Evolutionary conservation across 2,113 vertebrate species (phyloP), one percentile per base, ranked within the genome.

Genomic region (Ciconia maguari): DNA sequence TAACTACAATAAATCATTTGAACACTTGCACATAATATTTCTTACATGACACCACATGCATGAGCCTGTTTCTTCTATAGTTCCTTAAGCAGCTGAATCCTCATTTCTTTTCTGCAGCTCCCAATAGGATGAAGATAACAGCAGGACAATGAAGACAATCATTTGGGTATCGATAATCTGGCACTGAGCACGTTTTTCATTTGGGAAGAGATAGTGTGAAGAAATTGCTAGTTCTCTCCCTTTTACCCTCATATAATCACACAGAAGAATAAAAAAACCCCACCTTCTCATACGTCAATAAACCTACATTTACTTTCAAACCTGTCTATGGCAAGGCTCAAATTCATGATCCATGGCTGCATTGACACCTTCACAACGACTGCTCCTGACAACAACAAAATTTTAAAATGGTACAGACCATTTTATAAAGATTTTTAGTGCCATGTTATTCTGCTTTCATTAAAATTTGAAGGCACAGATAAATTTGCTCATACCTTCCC

Each of bases 51-150:
- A 81, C 10, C 36, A 55, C 52, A 24, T 6, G 34, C 36, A 55
- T 20, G 24, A 80, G 69, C 32, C 30, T 92, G 58, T 83, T 93
- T 81, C 32, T 92, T 48, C 84, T 89, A 20, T 20, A 74, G 62
- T 91, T 46, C 52, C 54, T 74, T 57, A 81, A 93, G 81, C 46
- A 86, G 42, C 68, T 94, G 91, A 96, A 91, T 76, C 51, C 25
- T 93, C 71, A 13, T 93, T 90, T 94, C 49, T 95, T 32, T 92
- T 77, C 97, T 96, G n/a, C 96, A 98, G 98, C 92, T 98, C n/a
- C 95, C 98, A 34, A 79, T 95, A 78, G 44, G 93, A 78, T 90
- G 83, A 91, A 97, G 98, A 83, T 72, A 86, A 81, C 68, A 84
- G 83, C 38, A 91, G 84, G 90, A 90, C 75, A 96, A 85, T 87